Percentiles rank a stretch among this genome's conserved stretches.
Evolutionary conservation across 30 jellyfish, hydroid and myxozoan species (phyloP).

Genomic region (Nemopilema nomurai): DNA sequence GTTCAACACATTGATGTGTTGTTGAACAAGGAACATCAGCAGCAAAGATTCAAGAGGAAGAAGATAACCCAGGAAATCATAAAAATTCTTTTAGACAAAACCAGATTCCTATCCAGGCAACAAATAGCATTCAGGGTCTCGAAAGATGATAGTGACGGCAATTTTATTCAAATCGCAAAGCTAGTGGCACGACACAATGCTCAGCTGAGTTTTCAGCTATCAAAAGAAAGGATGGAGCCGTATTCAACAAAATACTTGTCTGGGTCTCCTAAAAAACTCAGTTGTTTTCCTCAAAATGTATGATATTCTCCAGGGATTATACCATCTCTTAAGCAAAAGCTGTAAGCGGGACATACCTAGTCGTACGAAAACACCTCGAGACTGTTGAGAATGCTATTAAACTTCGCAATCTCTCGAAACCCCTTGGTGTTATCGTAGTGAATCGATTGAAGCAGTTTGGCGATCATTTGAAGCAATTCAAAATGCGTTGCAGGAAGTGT

Average conservation of each 20-base stretch:
- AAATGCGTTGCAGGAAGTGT: too few relatives aligned
- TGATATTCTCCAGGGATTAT: too few relatives aligned
- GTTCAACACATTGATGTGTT: conserved; percentile 10
- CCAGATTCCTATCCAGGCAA: conserved; percentile 57
- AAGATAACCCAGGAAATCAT: conserved; percentile 35
- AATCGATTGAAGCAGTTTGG: too few relatives aligned
- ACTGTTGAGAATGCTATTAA: too few relatives aligned
- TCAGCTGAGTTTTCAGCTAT: not conserved
- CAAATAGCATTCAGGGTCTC: conserved; percentile 45
- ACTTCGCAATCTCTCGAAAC: too few relatives aligned
- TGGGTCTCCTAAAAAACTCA: too few relatives aligned
- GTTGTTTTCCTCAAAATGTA: too few relatives aligned
- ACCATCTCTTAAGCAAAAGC: too few relatives aligned
- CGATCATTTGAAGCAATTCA: too few relatives aligned
- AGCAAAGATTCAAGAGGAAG: conserved; percentile 47
- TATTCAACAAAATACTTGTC: not conserved
- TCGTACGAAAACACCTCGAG: too few relatives aligned
- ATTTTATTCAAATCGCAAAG: conserved; percentile 15
- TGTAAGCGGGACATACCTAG: too few relatives aligned
- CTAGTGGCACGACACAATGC: conserved; percentile 5
- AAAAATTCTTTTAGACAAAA: conserved; percentile 22
- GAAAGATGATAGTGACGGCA: conserved; percentile 29
- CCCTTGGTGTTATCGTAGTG: too few relatives aligned
- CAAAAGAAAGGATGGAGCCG: not conserved
- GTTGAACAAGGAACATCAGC: conserved; percentile 13